Evolutionary conservation across 2,113 vertebrate species (phyloP).

Genomic region (Lichenostomus cassidix): DNA sequence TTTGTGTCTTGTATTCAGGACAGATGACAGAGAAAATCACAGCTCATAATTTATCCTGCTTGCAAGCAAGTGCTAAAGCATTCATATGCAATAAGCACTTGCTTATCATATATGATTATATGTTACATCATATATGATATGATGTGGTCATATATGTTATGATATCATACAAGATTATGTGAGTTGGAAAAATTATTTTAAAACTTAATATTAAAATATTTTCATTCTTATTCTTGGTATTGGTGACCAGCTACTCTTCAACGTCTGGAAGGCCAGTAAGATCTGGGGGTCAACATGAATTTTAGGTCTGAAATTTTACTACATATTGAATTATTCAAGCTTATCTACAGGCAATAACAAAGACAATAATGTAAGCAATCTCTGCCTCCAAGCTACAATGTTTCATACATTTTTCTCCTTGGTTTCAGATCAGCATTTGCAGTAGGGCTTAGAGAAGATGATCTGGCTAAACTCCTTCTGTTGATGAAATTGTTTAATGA

Average conservation of each 20-base stretch:
- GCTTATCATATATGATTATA: too few species aligned
- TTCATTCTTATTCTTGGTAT: neutral
- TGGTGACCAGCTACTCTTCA: neutral
- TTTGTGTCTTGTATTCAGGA: neutral
- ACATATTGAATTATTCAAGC: neutral
- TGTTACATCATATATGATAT: too few species aligned
- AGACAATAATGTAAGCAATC: neutral
- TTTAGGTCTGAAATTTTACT: neutral
- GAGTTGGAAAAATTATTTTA: neutral
- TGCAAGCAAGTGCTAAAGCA: neutral
- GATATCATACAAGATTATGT: neutral
- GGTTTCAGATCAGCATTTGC: neutral
- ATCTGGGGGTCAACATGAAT: neutral
- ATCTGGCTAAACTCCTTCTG: neutral
- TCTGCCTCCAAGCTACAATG: neutral
- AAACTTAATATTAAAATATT: neutral
- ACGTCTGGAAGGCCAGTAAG: neutral
- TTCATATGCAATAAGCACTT: neutral
- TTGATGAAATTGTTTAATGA: neutral
- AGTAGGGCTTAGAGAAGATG: neutral
- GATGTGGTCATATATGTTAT: too few species aligned
- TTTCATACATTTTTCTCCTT: neutral
- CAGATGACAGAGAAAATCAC: neutral
- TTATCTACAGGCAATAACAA: neutral
- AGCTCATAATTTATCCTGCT: neutral